A percentile compares a stretch with the other conserved stretches of the same genome.
phyloP scores from a whole-genome alignment of 2,797 vertebrate species.

The Nannoperca australis region DNA sequence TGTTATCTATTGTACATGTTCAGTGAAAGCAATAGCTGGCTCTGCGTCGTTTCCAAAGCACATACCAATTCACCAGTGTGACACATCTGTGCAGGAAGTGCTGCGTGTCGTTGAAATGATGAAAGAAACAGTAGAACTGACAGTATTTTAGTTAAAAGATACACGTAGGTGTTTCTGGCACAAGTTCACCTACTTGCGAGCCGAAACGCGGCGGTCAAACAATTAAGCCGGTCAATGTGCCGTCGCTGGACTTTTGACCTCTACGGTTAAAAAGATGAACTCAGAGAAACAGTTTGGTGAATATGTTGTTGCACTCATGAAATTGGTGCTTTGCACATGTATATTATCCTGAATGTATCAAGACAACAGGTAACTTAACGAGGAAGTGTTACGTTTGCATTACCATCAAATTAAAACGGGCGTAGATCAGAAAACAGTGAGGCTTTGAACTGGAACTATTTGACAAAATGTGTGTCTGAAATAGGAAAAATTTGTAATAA shows the following conservation, averaged over 20 bases:
- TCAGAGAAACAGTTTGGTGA: background rate
- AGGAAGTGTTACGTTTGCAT: background rate
- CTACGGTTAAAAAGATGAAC: background rate
- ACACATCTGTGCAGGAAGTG: background rate
- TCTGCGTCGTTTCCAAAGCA: background rate
- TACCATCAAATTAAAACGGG: background rate
- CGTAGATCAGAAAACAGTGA: background rate
- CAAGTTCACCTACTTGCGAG: too few relatives aligned
- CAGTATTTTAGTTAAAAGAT: too few relatives aligned
- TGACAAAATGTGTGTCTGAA: background rate
- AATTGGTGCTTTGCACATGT: background rate
- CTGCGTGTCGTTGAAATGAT: background rate
- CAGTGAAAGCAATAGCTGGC: background rate
- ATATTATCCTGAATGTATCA: background rate
- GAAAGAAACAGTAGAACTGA: background rate
- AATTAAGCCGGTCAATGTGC: too few relatives aligned
- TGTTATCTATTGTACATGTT: background rate
- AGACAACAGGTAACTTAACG: background rate
- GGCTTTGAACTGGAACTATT: background rate
- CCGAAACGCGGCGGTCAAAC: too few relatives aligned
- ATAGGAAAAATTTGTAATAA: background rate
- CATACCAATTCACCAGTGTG: background rate
- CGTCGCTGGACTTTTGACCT: too few relatives aligned
- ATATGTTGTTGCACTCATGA: background rate
- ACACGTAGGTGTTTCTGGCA: too few relatives aligned